Base-by-base conservation (phyloP, 2,797 vertebrate genomes). In the Acrocephalus scirpaceus region DNA sequence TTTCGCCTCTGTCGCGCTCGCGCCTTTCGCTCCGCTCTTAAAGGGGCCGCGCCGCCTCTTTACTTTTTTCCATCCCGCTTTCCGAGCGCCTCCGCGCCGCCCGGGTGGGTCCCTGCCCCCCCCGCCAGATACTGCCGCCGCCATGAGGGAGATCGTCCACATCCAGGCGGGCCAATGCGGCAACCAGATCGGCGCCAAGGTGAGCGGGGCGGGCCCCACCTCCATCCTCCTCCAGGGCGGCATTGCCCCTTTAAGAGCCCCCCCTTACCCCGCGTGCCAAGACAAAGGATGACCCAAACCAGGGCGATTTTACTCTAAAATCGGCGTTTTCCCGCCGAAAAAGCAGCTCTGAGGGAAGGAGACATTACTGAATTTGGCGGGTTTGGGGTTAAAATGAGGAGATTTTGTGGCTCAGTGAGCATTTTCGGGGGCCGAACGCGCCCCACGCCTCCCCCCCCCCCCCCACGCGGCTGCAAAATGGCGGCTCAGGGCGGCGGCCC, bases 1-100 rank as follows among this genome's bases (percentile, higher is more conserved):
- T 82, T 53, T 71, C 67, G 8, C 18, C 2, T 27, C 18, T 1
- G 38, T 20, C 27, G 57, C n/a, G 3, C 2, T 25, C 57, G 48
- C 3, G 22, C 57, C 1, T 1, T 1, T 32, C 0, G 0, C 48
- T 62, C n/a, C 4, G 7, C 11, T 3, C 0, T 82, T 71, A 82
- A 82, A 71, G 79, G 79, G 79, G 67, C 67, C 22, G 48, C n/a
- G n/a, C 18, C 27, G n/a, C 67, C 21, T 62, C 38, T 36, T 42
- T 9, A 0, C 5, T 7, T 11, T 38, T 66, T 22, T 57, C 2
- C 15, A 10, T 30, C 19, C 21, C 0, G 3, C 57, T 56, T 32
- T 51, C 38, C 17, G 2, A 42, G 54, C 36, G 45, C 65, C 8
- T 60, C 30, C 26, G 78, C 45, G 13, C 65, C 78, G 19, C 25